Evolutionary conservation across 2,888 invertebrate genomes (phyloP), one percentile per base, ranked within the genome.

Genomic region (Anarsia innoxiella): DNA sequence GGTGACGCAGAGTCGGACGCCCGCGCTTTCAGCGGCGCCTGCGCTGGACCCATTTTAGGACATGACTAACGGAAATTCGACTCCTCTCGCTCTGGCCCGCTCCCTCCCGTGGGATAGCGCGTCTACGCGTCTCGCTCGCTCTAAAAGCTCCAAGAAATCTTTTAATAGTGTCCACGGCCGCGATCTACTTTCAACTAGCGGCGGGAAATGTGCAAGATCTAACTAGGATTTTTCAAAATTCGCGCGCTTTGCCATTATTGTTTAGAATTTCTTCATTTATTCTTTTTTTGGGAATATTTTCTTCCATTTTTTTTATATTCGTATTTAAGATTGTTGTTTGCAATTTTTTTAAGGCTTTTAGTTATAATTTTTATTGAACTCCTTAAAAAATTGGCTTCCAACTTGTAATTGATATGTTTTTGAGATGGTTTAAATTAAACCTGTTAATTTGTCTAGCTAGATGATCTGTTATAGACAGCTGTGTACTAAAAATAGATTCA

Each of bases 31-130:
- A 78, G 79, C 84, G 79, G 83, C 80, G 86, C 88, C 86, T 80
- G 79, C 73, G 79, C 74, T 86, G 85, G 79, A 80, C 86, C 90
- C 90, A 89, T 89, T 89, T 90, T 89, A 89, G 90, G 90, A 88
- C 88, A 89, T 88, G 86, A 88, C 87, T 86, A 86, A 86, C 84
- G 86, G 89, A 89, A 89, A 89, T 88, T 85, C 84, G 88, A 88
- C 80, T 80, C 84, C 83, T 77, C 79, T 77, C 77, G 70, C 71
- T 78, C 77, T 66, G 70, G 57, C 75, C 73, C 71, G 82, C 71
- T 84, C 84, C 51, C 78, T 78, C 84, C 69, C 74, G 75, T 66
- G 73, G 73, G 77, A 70, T 56, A 66, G 58, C 61, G 48, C 53
- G 62, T 77, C 53, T 64, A 59, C 41, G 51, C 61, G 67, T 84